phyloP scores from a whole-genome alignment of 2,797 vertebrate species.

The Rhadinocentrus ornatus region DNA sequence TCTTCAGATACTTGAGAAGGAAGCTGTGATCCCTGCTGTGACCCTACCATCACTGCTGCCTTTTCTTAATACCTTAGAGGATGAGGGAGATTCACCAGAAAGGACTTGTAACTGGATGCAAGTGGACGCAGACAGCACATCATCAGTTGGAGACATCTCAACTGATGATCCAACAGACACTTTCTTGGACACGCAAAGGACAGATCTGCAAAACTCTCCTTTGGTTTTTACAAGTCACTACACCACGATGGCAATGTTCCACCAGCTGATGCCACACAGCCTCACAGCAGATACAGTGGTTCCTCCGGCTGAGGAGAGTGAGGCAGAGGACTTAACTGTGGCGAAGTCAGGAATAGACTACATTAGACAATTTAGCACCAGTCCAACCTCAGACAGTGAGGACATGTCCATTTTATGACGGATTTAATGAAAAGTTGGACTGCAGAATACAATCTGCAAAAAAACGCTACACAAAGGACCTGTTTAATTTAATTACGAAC shows the following conservation, averaged over 20 bases:
- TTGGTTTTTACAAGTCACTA: conserved; percentile 76
- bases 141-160: background rate
- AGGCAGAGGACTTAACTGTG: conserved; percentile 26
- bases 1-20: conserved; percentile 74
- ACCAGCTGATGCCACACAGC: conserved; percentile 64
- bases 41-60: background rate
- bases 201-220: conserved; percentile 7
- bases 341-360: conserved; percentile 62
- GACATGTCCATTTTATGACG: conserved; percentile 20
- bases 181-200: background rate
- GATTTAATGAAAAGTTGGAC: background rate
- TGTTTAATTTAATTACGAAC: too few relatives aligned
- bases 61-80: background rate
- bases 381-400: conserved; percentile 3
- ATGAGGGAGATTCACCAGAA: conserved; percentile 8
- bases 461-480: background rate
- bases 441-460: background rate
- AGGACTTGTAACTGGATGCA: conserved; percentile 2
- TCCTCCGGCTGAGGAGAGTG: background rate
- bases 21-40: background rate
- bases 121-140: background rate
- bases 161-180: background rate
- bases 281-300: background rate
- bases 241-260: conserved; percentile 85
- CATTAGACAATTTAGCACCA: conserved; percentile 67